Evolutionary conservation across 2,888 invertebrate genomes (phyloP), one percentile per base, ranked within the genome.

Genomic region (Dynastes maya): DNA sequence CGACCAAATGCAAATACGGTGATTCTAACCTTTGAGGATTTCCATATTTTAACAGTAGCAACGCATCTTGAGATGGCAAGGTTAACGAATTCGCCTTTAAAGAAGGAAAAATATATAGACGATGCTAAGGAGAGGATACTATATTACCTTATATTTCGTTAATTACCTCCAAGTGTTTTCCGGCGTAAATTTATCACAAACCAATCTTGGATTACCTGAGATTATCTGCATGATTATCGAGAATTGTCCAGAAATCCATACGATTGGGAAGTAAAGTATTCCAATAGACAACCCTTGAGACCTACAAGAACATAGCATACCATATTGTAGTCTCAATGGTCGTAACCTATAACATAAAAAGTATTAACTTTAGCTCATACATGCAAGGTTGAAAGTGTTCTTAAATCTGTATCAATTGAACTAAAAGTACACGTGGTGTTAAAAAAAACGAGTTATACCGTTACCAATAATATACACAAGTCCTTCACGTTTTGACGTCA

Each of bases 111-210:
- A 49, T 16, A 11, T 37, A 74, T 5, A 45, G 37, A 58, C 37
- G n/a, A 2, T 13, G 13, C 11, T 6, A 22, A 40, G 16, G 2
- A 65, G 4, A 37, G 16, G 9, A 32, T 11, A 9, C 8, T 11
- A 40, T 70, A 63, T 76, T 32, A 70, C 79, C 40, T 70, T 32
- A 37, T 79, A 79, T 71, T 61, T 68, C 2, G 70, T 22, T 37
- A 79, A 70, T 16, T 76, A 70, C 13, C n/a, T 68, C 76, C 70
- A 79, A 37, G 79, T 40, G 64, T 68, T 76, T 45, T 76, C 76
- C 8, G 70, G 49, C 0, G 68, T 49, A 22, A 79, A 79, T 27
- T 58, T 51, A 16, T 32, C 53, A 13, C 61, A 55, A 40, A 61
- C 6, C 13, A 79, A 22, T 55, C 51, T 70, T 16, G 67, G 13